These are phyloP conservation scores for Eurystomus gularis DNA, from an alignment of 2,113 vertebrate species.

Conservation along the genomic window DNA sequence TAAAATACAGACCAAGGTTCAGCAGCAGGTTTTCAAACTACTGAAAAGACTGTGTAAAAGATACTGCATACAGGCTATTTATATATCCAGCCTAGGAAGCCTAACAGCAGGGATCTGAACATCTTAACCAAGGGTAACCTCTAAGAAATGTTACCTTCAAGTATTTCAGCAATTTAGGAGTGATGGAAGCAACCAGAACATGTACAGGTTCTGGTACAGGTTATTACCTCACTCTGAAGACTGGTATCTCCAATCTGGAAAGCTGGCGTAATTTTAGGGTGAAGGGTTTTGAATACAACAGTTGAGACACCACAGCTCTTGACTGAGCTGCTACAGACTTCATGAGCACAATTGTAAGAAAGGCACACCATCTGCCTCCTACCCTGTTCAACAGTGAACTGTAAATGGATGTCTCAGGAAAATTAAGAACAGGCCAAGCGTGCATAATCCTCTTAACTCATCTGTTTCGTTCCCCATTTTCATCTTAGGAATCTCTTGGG, in stretches of 20 bases:
- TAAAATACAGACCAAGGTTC: not conserved
- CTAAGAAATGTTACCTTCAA: not conserved
- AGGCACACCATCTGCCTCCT: not conserved
- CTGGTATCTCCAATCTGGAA: not conserved
- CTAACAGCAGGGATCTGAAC: not conserved
- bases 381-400: not conserved
- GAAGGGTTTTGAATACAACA: not conserved
- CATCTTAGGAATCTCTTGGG: not conserved
- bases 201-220: not conserved
- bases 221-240: not conserved
- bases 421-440: not conserved
- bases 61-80: not conserved
- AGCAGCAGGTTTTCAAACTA: not conserved
- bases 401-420: not conserved
- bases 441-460: not conserved
- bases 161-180: not conserved
- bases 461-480: not conserved
- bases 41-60: not conserved
- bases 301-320: not conserved
- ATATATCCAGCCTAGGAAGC: not conserved
- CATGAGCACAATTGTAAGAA: not conserved
- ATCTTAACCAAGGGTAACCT: not conserved
- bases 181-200: not conserved
- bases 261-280: accelerated
- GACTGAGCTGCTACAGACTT: not conserved